phyloP scores from a whole-genome alignment of 2,888 invertebrate genomes.

The Pecten maximus region DNA sequence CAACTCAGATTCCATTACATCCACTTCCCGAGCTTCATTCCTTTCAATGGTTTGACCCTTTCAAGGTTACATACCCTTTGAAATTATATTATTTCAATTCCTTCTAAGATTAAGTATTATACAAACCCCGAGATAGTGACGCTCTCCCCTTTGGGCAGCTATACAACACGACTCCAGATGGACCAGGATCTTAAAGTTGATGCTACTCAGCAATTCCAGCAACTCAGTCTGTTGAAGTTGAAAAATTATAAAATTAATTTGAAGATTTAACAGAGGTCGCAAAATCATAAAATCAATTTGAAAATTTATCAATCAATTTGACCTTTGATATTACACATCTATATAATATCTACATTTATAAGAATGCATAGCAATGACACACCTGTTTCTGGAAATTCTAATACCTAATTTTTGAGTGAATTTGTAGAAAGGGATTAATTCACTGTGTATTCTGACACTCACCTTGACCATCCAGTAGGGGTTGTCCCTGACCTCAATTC shows the following conservation, averaged over 20 bases:
- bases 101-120: not conserved
- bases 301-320: not conserved
- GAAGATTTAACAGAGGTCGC: not conserved
- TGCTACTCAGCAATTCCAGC: constrained; percentile 86
- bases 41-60: too few relatives aligned
- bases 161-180: constrained; percentile 83
- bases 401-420: too few relatives aligned
- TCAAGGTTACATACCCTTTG: too few relatives aligned
- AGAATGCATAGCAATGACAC: too few relatives aligned
- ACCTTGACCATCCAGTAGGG: constrained; percentile 94
- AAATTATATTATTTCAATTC: not conserved
- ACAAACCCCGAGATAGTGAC: constrained; percentile 77
- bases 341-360: not conserved
- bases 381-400: too few relatives aligned
- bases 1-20: too few relatives aligned
- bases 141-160: constrained; percentile 65
- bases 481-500: constrained; percentile 86
- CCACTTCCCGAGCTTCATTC: too few relatives aligned
- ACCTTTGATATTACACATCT: too few relatives aligned
- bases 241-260: not conserved
- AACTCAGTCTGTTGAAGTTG: constrained; percentile 85
- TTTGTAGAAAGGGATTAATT: too few relatives aligned
- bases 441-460: constrained; percentile 26
- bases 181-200: constrained; percentile 86
- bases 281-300: not conserved